Evolutionary conservation across 1,140 invertebrate genomes (phyloP).

Genomic region (Diabrotica undecimpunctata): DNA sequence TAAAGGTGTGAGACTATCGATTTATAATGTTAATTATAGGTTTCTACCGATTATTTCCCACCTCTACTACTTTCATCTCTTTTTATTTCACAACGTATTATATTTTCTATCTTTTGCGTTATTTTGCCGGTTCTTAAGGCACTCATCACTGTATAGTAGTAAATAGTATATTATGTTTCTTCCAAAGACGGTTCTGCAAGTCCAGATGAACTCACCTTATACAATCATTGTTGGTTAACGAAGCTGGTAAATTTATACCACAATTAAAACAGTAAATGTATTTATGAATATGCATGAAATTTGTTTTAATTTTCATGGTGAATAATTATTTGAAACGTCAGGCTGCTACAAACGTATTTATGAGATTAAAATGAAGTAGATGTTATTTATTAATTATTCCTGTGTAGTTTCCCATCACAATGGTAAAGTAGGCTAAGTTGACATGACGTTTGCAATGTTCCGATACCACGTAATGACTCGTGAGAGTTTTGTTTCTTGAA

Average conservation of each 20-base stretch:
- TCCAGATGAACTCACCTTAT: background rate
- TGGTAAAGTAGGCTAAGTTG: background rate
- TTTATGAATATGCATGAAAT: slow-evolving; percentile 22
- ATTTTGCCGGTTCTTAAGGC: too few relatives aligned
- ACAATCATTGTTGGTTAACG: slow-evolving; percentile 18
- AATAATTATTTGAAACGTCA: slow-evolving; percentile 11
- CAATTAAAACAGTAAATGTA: slow-evolving; percentile 22
- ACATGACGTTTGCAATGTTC: background rate
- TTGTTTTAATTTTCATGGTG: slow-evolving; percentile 19
- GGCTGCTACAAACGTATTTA: background rate
- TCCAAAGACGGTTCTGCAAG: background rate
- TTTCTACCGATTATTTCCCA: too few relatives aligned
- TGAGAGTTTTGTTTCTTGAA: too few relatives aligned
- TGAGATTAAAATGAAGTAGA: slow-evolving; percentile 1
- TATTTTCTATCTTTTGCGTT: too few relatives aligned
- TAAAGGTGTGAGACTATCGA: too few relatives aligned
- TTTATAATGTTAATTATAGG: too few relatives aligned
- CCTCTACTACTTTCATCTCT: too few relatives aligned
- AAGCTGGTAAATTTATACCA: slow-evolving; percentile 20
- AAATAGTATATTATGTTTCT: too few relatives aligned
- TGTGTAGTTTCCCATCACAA: slow-evolving; percentile 1
- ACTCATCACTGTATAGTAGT: too few relatives aligned
- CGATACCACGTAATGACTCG: too few relatives aligned
- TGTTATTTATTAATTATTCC: background rate
- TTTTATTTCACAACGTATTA: too few relatives aligned